These are phyloP conservation scores for Melanargia galathea DNA, from an alignment of 2,888 invertebrate genomes.

Conservation along the genomic window DNA sequence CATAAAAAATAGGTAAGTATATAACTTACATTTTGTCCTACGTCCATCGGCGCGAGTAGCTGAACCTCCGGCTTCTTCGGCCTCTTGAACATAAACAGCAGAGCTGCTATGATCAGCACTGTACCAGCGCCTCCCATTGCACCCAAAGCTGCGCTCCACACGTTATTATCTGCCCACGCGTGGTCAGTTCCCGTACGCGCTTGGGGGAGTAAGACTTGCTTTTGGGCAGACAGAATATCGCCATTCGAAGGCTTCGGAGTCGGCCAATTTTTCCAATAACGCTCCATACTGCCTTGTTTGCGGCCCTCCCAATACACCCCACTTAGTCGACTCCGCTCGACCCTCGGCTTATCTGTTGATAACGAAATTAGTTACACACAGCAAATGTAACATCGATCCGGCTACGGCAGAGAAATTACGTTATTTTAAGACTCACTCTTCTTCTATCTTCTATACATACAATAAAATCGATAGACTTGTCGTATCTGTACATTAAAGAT, in stretches of 20 bases:
- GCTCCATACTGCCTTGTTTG: constrained; percentile 45
- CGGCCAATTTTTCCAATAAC: constrained; percentile 45
- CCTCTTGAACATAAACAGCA: constrained; percentile 62
- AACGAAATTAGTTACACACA: constrained; percentile 70
- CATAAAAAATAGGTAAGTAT: no score
- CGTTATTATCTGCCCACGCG: constrained; percentile 53
- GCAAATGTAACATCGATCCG: constrained; percentile 70
- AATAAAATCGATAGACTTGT: no score
- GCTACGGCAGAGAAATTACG: constrained; percentile 43
- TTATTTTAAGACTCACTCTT: constrained; percentile 37
- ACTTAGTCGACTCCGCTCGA: constrained; percentile 55
- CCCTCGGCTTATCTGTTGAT: constrained; percentile 77
- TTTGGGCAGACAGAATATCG: constrained; percentile 4
- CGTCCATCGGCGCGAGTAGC: constrained; percentile 67
- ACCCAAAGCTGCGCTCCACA: constrained; percentile 69
- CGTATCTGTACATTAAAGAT: no score
- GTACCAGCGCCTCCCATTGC: constrained; percentile 68
- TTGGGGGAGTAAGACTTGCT: constrained; percentile 45
- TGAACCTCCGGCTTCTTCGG: constrained; percentile 60
- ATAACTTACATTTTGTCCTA: constrained; percentile 69
- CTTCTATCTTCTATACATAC: no score
- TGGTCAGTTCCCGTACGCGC: constrained; percentile 47
- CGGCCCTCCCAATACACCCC: constrained; percentile 57
- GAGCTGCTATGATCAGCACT: constrained; percentile 63
- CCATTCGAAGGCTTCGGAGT: constrained; percentile 33